These are phyloP conservation scores for Gorsachius goisagi DNA, from an alignment of 2,113 vertebrate species.

Conservation along the genomic window DNA sequence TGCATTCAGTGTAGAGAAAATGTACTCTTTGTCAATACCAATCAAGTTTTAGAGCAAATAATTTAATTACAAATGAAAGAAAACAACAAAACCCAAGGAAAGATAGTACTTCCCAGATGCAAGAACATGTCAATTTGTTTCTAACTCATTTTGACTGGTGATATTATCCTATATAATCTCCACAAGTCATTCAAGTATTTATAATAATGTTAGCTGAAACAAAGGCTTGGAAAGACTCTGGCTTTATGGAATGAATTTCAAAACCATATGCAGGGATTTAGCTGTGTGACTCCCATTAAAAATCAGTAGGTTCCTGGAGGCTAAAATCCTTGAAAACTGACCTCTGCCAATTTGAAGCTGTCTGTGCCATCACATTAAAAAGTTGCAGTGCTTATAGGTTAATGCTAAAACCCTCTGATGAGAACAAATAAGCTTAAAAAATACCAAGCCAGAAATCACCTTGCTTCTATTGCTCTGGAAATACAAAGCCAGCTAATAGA, in stretches of 20 bases:
- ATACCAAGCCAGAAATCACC: neutral
- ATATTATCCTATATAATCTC: slow-evolving; percentile 38
- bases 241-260: slow-evolving; percentile 21
- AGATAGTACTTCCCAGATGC: neutral
- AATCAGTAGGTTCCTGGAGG: neutral
- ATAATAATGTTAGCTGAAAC: slow-evolving; percentile 45
- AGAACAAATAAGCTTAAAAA: slow-evolving; percentile 18
- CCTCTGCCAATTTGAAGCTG: neutral
- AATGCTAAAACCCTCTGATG: neutral
- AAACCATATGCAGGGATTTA: neutral
- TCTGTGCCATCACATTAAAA: neutral
- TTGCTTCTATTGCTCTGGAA: neutral
- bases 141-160: slow-evolving; percentile 50
- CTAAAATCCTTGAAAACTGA: slow-evolving; percentile 39
- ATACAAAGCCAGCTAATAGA: neutral
- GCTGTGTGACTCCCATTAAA: slow-evolving; percentile 6
- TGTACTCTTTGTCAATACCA: neutral
- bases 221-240: neutral
- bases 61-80: slow-evolving; percentile 39
- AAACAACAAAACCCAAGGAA: slow-evolving; percentile 19
- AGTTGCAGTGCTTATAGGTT: neutral
- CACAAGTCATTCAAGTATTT: slow-evolving; percentile 60
- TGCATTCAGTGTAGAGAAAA: neutral
- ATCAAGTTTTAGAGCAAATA: neutral
- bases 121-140: slow-evolving; percentile 34